A percentile compares a stretch with the other conserved stretches of the same genome.
Evolutionary conservation across 2,113 vertebrate genomes (phyloP).

Genomic region (Psilopsiagon aurifrons): DNA sequence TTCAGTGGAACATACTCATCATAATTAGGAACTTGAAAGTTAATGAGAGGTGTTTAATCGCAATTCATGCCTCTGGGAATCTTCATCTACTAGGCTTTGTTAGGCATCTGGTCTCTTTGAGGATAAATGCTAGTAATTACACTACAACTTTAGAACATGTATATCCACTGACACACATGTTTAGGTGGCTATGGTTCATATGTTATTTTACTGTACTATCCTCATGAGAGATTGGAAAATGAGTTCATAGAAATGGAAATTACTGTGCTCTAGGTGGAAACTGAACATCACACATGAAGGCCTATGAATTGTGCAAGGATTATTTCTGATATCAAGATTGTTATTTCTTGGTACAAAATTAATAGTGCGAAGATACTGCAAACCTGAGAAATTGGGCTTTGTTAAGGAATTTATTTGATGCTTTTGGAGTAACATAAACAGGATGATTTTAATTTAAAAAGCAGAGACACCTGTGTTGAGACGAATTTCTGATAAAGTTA

Average conservation of each 20-base stretch:
- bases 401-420: background rate
- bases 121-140: background rate
- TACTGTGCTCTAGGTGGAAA: background rate
- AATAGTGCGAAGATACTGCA: background rate
- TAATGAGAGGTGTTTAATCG: slow-evolving; percentile 32
- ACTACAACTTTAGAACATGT: background rate
- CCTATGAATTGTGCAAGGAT: background rate
- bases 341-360: background rate
- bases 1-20: background rate
- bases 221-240: background rate
- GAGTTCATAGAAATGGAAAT: background rate
- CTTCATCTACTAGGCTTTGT: background rate
- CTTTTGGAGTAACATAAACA: background rate
- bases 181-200: background rate
- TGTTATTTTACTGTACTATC: background rate
- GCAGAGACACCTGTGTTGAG: background rate
- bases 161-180: background rate
- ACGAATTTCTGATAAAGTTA: background rate
- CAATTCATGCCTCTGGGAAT: slow-evolving; percentile 12
- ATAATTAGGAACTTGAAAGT: slow-evolving; percentile 23
- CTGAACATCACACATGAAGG: background rate
- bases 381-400: background rate
- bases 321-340: background rate
- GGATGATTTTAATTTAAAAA: background rate
- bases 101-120: background rate